phyloP scores from a whole-genome alignment of 1,140 invertebrate genomes.

The Pissodes strobi region DNA sequence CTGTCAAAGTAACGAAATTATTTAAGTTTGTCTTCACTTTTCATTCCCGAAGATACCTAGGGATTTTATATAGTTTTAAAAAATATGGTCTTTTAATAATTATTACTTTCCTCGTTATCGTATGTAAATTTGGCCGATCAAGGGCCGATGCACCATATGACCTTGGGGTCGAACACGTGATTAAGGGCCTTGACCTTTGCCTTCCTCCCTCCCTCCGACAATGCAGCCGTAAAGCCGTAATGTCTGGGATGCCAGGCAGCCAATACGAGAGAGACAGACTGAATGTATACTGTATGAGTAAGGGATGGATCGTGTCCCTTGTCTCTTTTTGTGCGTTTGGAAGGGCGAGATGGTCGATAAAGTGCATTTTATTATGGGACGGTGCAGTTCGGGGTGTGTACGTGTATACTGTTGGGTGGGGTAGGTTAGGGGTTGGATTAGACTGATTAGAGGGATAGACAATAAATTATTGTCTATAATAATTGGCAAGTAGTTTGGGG shows the following conservation, averaged over 20 bases:
- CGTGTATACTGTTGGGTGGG: slow-evolving; percentile 12
- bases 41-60: too few relatives aligned
- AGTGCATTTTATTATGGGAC: slow-evolving; percentile 2
- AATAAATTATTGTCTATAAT: too few relatives aligned
- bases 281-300: neutral
- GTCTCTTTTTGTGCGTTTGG: too few relatives aligned
- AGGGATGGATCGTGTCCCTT: too few relatives aligned
- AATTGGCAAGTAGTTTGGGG: too few relatives aligned
- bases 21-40: too few relatives aligned
- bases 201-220: neutral
- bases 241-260: slow-evolving; percentile 7
- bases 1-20: too few relatives aligned
- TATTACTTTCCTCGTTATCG: too few relatives aligned
- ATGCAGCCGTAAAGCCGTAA: neutral
- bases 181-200: slow-evolving; percentile 40
- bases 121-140: neutral
- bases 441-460: too few relatives aligned
- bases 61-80: too few relatives aligned
- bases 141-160: slow-evolving; percentile 29
- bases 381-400: slow-evolving; percentile 14
- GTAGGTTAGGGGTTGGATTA: slow-evolving; percentile 18
- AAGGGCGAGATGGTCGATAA: slow-evolving; percentile 16
- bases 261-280: neutral
- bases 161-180: slow-evolving; percentile 37
- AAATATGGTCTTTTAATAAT: too few relatives aligned